Conservation (phyloP, 2,113 vertebrate genomes). For the Hemibates koningsi region DNA sequence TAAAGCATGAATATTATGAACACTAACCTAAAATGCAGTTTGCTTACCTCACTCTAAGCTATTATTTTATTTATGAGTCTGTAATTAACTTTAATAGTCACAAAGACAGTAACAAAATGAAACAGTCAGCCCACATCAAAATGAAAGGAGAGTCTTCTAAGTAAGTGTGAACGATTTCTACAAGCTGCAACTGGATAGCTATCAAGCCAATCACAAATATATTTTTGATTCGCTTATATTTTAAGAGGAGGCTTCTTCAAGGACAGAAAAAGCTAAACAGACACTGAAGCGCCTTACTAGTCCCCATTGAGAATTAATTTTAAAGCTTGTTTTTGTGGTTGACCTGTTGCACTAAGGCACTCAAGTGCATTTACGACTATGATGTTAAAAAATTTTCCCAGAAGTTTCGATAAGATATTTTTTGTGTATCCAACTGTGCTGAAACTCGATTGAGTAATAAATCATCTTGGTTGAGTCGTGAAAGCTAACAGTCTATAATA, state of each 20-base stretch:
- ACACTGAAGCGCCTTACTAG: not conserved
- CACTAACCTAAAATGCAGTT: not conserved
- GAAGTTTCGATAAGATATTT: not conserved
- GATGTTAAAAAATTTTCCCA: not conserved
- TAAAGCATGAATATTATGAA: not conserved
- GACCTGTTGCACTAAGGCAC: not conserved
- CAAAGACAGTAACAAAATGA: not conserved
- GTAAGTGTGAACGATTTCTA: not conserved
- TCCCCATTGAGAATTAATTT: not conserved
- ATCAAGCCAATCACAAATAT: not conserved
- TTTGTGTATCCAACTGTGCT: not conserved
- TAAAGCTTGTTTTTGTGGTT: not conserved
- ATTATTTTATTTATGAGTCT: not conserved
- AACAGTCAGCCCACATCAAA: not conserved
- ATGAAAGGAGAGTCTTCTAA: not conserved
- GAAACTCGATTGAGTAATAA: not conserved
- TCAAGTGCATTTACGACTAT: not conserved
- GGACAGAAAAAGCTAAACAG: not conserved
- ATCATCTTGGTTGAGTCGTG: not conserved
- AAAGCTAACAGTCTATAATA: not conserved
- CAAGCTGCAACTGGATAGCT: not conserved
- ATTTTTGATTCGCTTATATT: not conserved
- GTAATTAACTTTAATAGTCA: not conserved
- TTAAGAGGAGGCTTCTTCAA: not conserved
- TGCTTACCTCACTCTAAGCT: not conserved